Evolutionary conservation across 2,113 vertebrate genomes (phyloP).

Genomic region (Chlorocebus sabaeus): DNA sequence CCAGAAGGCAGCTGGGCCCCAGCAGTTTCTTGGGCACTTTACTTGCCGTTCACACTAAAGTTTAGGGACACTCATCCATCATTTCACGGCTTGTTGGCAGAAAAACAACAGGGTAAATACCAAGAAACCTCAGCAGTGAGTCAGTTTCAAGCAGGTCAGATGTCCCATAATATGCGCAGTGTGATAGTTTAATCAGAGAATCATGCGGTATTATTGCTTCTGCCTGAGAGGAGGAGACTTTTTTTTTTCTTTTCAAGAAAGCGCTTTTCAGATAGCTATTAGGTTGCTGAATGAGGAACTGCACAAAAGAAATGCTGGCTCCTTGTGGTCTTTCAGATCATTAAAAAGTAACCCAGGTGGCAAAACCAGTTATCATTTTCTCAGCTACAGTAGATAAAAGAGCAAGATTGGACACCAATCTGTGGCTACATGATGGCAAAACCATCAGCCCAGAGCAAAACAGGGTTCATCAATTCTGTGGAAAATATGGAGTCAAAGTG

Average conservation of each 20-base stretch:
- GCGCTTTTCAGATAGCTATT: conserved; percentile 53
- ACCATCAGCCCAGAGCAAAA: not conserved
- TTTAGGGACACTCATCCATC: conserved; percentile 7
- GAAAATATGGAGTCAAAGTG: not conserved
- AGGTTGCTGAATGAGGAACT: conserved; percentile 58
- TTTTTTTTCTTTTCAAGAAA: conserved; percentile 59
- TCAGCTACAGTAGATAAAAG: conserved; percentile 57
- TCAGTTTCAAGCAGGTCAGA: conserved; percentile 7
- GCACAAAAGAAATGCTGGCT: conserved; percentile 61
- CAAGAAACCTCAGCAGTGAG: conserved; percentile 44
- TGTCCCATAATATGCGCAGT: not conserved
- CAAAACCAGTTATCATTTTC: conserved; percentile 62
- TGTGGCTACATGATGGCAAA: not conserved
- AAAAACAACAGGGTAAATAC: not conserved
- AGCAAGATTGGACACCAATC: conserved; percentile 47
- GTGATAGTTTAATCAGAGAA: conserved; percentile 67
- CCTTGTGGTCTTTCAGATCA: conserved; percentile 73
- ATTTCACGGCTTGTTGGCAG: conserved; percentile 34
- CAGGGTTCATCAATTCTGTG: not conserved
- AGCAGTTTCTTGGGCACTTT: not conserved
- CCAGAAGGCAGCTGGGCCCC: not conserved
- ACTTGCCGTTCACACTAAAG: not conserved
- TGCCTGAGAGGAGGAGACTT: conserved; percentile 14
- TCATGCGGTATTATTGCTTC: not conserved
- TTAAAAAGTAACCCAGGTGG: conserved; percentile 78